Conservation (phyloP, 2,113 vertebrate genomes). For the Cranoglanis bouderius region DNA sequence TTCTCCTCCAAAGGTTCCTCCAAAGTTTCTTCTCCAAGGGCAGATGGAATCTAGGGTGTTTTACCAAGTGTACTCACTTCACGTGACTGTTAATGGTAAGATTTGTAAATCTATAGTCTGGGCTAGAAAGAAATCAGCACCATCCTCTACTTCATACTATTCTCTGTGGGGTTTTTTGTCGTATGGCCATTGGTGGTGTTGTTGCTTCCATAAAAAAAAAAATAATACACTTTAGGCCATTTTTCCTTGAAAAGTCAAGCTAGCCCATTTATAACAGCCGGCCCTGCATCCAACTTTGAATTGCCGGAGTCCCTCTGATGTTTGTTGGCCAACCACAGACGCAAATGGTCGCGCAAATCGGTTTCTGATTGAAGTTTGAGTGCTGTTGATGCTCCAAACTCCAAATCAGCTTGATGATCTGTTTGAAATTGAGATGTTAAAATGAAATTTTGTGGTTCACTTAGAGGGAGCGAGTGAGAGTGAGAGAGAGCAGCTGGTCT, state of each 20-base stretch:
- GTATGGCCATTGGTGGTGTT: not conserved
- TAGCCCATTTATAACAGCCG: not conserved
- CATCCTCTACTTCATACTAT: not conserved
- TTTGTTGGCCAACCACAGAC: not conserved
- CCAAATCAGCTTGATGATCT: slow-evolving; percentile 31
- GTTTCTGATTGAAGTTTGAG: slow-evolving; percentile 28
- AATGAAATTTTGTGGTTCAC: slow-evolving; percentile 43
- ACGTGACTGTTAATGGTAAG: not conserved
- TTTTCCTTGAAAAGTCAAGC: not conserved
- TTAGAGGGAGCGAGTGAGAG: slow-evolving; percentile 54
- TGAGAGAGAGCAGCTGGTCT: slow-evolving; percentile 35
- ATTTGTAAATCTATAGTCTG: not conserved
- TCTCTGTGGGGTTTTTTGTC: not conserved
- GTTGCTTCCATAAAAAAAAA: not conserved
- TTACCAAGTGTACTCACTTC: not conserved
- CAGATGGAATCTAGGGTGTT: not conserved
- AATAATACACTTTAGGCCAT: not conserved
- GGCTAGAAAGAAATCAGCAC: not conserved
- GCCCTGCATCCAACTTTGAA: not conserved
- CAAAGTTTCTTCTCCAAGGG: not conserved
- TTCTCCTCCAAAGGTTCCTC: not conserved
- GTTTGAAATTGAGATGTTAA: slow-evolving; percentile 39
- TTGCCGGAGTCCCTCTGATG: not conserved
- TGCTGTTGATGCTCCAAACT: not conserved
- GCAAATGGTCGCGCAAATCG: not conserved